A percentile compares a stretch with the other conserved stretches of the same genome.
phyloP scores from a whole-genome alignment of 2,797 vertebrate species.

The Steatocranus sp. region DNA sequence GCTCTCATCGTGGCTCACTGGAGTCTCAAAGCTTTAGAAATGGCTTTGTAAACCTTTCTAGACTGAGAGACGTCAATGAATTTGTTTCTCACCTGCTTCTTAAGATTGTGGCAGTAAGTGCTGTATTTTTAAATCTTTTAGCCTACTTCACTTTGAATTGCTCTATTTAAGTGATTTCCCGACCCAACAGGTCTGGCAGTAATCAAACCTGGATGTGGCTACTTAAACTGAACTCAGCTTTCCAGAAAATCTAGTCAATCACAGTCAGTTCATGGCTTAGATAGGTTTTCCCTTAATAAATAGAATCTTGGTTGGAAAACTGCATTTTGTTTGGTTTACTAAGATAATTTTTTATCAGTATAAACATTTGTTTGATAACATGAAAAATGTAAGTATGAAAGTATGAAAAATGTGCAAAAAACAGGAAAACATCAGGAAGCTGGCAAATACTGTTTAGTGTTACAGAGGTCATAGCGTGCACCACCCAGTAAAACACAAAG shows the following conservation, averaged over 20 bases:
- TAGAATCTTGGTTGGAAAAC: background rate
- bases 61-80: background rate
- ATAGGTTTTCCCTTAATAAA: background rate
- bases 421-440: background rate
- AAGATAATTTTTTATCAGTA: background rate
- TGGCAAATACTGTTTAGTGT: background rate
- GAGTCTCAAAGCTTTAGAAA: background rate
- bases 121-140: background rate
- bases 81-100: background rate
- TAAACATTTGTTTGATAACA: background rate
- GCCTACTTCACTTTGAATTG: background rate
- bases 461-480: background rate
- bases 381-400: background rate
- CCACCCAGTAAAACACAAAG: background rate
- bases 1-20: background rate
- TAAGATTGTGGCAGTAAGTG: background rate
- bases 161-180: background rate
- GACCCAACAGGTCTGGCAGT: background rate
- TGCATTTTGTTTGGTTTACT: background rate
- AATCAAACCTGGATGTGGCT: background rate
- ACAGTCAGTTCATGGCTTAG: background rate
- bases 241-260: background rate
- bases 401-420: background rate
- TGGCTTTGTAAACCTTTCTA: background rate
- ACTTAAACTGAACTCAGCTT: background rate